These are phyloP conservation scores for Channa striata DNA, from an alignment of 2,797 vertebrate genomes.

Conservation along the genomic window DNA sequence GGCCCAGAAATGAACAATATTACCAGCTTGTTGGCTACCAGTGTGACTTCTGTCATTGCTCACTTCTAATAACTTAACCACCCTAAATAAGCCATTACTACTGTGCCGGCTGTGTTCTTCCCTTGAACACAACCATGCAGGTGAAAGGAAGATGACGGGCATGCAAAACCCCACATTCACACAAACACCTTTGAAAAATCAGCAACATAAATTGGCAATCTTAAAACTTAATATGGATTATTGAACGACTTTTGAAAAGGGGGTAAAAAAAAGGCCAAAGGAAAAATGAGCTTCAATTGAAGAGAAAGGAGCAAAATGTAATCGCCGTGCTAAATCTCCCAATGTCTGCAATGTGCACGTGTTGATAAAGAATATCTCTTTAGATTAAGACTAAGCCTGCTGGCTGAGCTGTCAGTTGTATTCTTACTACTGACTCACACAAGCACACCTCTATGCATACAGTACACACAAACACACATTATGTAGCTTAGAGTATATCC, in stretches of 20 bases:
- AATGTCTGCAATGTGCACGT: slow-evolving; percentile 53
- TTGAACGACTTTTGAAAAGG: slow-evolving; percentile 26
- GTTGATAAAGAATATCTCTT: slow-evolving; percentile 60
- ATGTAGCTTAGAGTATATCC: background rate
- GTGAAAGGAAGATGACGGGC: slow-evolving; percentile 18
- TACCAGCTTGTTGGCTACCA: slow-evolving; percentile 11
- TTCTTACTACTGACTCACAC: slow-evolving; percentile 23
- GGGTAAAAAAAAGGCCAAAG: slow-evolving; percentile 22
- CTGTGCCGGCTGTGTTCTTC: no score
- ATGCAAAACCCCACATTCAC: slow-evolving; percentile 5
- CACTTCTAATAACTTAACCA: slow-evolving; percentile 1
- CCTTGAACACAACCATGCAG: no score
- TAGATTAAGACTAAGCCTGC: slow-evolving; percentile 52
- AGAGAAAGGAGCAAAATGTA: slow-evolving; percentile 26
- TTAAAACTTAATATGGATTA: slow-evolving; percentile 9
- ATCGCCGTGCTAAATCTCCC: slow-evolving; percentile 25
- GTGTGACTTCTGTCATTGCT: slow-evolving; percentile 18
- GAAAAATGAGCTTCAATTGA: background rate
- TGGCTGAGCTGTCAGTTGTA: slow-evolving; percentile 19
- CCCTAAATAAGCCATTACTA: slow-evolving; percentile 28
- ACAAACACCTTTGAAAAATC: slow-evolving; percentile 4
- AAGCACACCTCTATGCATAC: slow-evolving; percentile 6
- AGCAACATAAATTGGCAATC: background rate
- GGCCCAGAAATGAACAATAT: background rate
- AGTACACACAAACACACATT: slow-evolving; percentile 13